Percentiles rank a stretch among this genome's conserved stretches.
Evolutionary conservation across 2,888 invertebrate genomes (phyloP).

Genomic region (Lydus trimaculatus): DNA sequence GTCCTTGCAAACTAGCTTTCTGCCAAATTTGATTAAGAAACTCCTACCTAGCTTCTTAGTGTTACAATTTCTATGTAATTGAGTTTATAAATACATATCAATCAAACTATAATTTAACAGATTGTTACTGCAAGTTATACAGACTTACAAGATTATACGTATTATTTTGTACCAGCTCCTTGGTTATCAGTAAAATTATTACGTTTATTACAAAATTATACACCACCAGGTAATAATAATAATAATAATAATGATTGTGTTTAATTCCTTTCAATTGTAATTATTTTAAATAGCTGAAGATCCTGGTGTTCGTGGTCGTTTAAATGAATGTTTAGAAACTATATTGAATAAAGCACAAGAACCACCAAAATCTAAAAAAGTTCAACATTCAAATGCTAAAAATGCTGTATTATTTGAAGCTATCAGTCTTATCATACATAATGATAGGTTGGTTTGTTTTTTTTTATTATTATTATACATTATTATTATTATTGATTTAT

Average conservation of each 20-base stretch:
- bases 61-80: no score
- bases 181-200: slow-evolving; percentile 99
- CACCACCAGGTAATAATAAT: slow-evolving; percentile 78
- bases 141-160: slow-evolving; percentile 99
- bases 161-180: slow-evolving; percentile 99
- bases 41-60: no score
- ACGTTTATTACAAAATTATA: slow-evolving; percentile 96
- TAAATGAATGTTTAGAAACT: slow-evolving; percentile 98
- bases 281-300: slow-evolving; percentile 72
- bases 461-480: slow-evolving; percentile 12
- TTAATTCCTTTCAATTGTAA: slow-evolving; percentile 12
- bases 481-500: neutral
- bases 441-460: slow-evolving; percentile 89
- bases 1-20: no score
- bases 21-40: no score
- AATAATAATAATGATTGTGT: slow-evolving; percentile 4
- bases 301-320: slow-evolving; percentile 93
- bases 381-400: slow-evolving; percentile 99
- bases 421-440: slow-evolving; percentile 99
- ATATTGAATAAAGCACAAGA: slow-evolving; percentile 99
- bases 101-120: slow-evolving; percentile 66
- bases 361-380: slow-evolving; percentile 99
- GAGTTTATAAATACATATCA: no score
- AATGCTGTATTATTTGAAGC: slow-evolving; percentile 99
- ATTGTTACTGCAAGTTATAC: slow-evolving; percentile 99